Percentiles rank a stretch among this genome's conserved stretches.
Conservation (phyloP, 2,797 vertebrate genomes). For the Ptychadena robeensis region DNA sequence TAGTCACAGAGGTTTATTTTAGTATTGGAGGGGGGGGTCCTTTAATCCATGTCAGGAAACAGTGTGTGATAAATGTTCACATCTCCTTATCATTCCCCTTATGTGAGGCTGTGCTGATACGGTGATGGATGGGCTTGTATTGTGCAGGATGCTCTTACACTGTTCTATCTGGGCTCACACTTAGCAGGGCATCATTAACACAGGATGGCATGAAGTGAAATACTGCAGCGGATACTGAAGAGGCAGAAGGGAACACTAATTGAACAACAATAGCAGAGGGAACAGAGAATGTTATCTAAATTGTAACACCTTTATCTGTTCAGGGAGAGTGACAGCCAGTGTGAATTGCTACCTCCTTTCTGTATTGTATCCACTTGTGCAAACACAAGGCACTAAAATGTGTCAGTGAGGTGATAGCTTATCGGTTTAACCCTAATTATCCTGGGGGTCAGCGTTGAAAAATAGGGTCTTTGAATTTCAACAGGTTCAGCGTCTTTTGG, state of each 20-base stretch:
- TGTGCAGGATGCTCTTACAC: slow-evolving; percentile 78
- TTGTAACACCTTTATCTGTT: slow-evolving; percentile 81
- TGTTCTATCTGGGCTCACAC: slow-evolving; percentile 80
- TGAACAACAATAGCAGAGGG: slow-evolving; percentile 77
- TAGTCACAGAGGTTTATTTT: too few species aligned
- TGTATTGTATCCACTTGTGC: slow-evolving; percentile 80
- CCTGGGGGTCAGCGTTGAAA: slow-evolving; percentile 77
- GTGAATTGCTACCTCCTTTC: slow-evolving; percentile 80
- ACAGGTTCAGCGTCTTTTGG: slow-evolving; percentile 76
- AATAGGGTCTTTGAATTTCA: slow-evolving; percentile 81
- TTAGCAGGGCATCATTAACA: slow-evolving; percentile 81
- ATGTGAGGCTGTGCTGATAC: slow-evolving; percentile 76
- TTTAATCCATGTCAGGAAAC: neutral
- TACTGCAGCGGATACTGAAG: slow-evolving; percentile 77
- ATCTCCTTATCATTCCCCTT: slow-evolving; percentile 79
- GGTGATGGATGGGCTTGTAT: slow-evolving; percentile 81
- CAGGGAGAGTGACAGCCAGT: slow-evolving; percentile 70
- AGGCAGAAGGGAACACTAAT: slow-evolving; percentile 74
- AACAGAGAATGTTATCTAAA: slow-evolving; percentile 75
- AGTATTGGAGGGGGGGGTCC: neutral
- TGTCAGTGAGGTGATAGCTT: slow-evolving; percentile 76
- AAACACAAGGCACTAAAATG: slow-evolving; percentile 82
- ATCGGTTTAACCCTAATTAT: slow-evolving; percentile 86
- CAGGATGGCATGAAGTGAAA: slow-evolving; percentile 80
- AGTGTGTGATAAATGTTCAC: slow-evolving; percentile 75